These are phyloP conservation scores for Cydia amplana DNA, from an alignment of 1,140 invertebrate species.

Conservation along the genomic window DNA sequence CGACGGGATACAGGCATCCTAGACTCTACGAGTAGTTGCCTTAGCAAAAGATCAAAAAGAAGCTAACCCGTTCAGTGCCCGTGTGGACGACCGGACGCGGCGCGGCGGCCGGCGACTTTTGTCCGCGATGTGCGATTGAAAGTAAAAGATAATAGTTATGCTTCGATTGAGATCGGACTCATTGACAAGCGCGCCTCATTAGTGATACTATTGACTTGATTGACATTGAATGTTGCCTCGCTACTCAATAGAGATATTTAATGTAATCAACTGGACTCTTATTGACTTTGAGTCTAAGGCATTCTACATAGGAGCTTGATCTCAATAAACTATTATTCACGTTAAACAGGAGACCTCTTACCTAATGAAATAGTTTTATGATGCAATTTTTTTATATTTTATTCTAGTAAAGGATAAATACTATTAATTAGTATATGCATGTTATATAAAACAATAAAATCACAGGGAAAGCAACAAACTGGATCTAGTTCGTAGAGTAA, in stretches of 20 bases:
- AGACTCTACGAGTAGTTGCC: constrained; percentile 50
- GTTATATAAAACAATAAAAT: too few relatives aligned
- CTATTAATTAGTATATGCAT: too few relatives aligned
- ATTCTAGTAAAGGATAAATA: too few relatives aligned
- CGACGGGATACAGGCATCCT: constrained; percentile 60
- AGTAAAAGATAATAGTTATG: constrained; percentile 55
- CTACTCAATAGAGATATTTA: constrained; percentile 45
- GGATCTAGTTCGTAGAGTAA: not conserved
- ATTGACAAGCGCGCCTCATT: constrained; percentile 63
- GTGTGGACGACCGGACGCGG: constrained; percentile 57
- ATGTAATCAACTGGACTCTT: constrained; percentile 44
- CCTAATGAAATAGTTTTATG: not conserved
- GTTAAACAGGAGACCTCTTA: not conserved
- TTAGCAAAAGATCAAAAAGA: constrained; percentile 57
- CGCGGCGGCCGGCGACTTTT: constrained; percentile 49
- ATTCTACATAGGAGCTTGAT: constrained; percentile 36
- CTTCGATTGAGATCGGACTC: constrained; percentile 52
- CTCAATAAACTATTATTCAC: not conserved
- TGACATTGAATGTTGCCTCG: constrained; percentile 39
- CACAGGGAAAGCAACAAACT: not conserved
- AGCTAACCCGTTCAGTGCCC: constrained; percentile 64
- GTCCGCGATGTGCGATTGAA: constrained; percentile 50
- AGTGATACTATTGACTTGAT: constrained; percentile 52
- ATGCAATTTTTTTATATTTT: not conserved
- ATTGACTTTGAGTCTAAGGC: constrained; percentile 38